These are phyloP conservation scores for Triplophysa bombifrons DNA, from an alignment of 2,797 vertebrate genomes.

Conservation along the genomic window DNA sequence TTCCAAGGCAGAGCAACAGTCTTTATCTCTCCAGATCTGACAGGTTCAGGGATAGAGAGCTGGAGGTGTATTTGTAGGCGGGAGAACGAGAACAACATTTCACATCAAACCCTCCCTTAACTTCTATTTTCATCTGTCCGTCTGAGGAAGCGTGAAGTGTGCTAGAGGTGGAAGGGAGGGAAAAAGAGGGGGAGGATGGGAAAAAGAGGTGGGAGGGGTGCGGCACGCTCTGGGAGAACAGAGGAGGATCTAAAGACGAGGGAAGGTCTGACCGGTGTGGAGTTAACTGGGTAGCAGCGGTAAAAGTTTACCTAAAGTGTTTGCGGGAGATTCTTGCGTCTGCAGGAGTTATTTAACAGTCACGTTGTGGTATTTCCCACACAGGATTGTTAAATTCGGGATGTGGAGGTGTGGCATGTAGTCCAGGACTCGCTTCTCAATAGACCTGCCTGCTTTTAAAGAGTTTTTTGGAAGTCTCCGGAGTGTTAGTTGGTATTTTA, in stretches of 20 bases:
- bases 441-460: constrained; percentile 25
- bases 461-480: constrained; percentile 7
- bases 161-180: constrained; percentile 33
- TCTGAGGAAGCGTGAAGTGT: constrained; percentile 14
- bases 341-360: constrained; percentile 77
- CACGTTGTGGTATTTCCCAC: constrained; percentile 68
- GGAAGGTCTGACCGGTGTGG: constrained; percentile 47
- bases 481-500: background rate
- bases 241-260: constrained; percentile 48
- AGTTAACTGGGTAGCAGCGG: constrained; percentile 19
- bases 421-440: background rate
- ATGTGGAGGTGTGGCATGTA: constrained; percentile 66
- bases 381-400: constrained; percentile 66
- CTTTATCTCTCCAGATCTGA: constrained; percentile 11
- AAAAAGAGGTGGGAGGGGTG: constrained; percentile 44
- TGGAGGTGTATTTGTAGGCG: constrained; percentile 9
- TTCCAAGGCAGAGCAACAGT: background rate
- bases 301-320: constrained; percentile 55
- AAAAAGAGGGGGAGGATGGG: constrained; percentile 50
- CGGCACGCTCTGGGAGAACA: constrained; percentile 16
- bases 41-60: constrained; percentile 39
- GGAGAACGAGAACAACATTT: constrained; percentile 64
- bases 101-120: constrained; percentile 44
- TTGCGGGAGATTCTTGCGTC: constrained; percentile 51
- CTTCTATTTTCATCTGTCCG: constrained; percentile 56